Evolutionary conservation across 2,888 invertebrate genomes (phyloP).

Genomic region (Rotaria macrura): DNA sequence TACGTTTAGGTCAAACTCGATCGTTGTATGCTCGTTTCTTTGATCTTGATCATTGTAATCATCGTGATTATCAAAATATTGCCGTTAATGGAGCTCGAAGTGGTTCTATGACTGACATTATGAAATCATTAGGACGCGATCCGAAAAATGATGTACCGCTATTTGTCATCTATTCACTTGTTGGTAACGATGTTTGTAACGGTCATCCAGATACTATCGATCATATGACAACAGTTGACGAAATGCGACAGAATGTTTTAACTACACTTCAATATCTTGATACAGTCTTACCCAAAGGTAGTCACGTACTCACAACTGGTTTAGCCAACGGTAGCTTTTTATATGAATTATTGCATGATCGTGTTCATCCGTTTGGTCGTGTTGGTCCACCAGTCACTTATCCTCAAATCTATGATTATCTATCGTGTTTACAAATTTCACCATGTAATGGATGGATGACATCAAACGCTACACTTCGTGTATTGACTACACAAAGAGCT

Average conservation of each 20-base stretch:
- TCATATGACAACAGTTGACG: constrained; percentile 50
- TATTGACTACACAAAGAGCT: constrained; percentile 36
- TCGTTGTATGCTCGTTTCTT: background rate
- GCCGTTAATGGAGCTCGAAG: constrained; percentile 50
- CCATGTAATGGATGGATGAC: constrained; percentile 54
- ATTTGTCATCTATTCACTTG: constrained; percentile 50
- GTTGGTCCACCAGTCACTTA: constrained; percentile 51
- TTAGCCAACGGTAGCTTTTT: constrained; percentile 52
- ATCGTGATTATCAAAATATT: constrained; percentile 52
- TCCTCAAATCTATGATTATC: constrained; percentile 51
- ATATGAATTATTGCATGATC: constrained; percentile 49
- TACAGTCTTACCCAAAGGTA: constrained; percentile 47
- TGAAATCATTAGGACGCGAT: constrained; percentile 42
- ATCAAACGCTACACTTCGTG: constrained; percentile 41
- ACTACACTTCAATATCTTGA: constrained; percentile 43
- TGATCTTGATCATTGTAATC: background rate
- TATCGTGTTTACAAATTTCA: constrained; percentile 51
- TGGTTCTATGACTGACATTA: constrained; percentile 10
- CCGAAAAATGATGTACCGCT: constrained; percentile 49
- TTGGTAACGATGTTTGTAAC: constrained; percentile 55
- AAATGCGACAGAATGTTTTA: constrained; percentile 42
- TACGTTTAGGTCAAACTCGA: background rate
- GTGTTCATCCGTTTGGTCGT: constrained; percentile 51
- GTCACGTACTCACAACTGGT: constrained; percentile 52
- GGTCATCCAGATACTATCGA: constrained; percentile 49